These are phyloP conservation scores for Rosalia funebris DNA, from an alignment of 2,888 invertebrate species.

Conservation along the genomic window DNA sequence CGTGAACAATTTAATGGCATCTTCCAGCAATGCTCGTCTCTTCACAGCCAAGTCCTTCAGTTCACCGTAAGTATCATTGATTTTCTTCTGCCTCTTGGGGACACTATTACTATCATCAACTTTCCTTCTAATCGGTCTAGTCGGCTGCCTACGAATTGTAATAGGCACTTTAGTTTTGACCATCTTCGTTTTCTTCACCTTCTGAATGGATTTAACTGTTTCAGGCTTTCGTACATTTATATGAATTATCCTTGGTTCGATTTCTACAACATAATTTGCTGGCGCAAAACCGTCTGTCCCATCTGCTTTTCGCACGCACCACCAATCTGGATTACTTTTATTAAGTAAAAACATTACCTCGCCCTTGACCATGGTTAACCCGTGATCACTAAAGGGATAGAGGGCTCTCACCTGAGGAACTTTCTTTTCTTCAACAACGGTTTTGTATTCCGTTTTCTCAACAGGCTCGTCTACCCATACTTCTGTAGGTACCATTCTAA, in stretches of 20 bases:
- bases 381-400: slow-evolving; percentile 93
- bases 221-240: slow-evolving; percentile 88
- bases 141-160: slow-evolving; percentile 65
- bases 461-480: slow-evolving; percentile 93
- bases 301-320: slow-evolving; percentile 94
- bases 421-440: slow-evolving; percentile 86
- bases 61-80: slow-evolving; percentile 84
- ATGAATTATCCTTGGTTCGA: slow-evolving; percentile 86
- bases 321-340: slow-evolving; percentile 98
- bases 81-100: slow-evolving; percentile 80
- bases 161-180: slow-evolving; percentile 88
- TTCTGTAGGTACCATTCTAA: slow-evolving; percentile 83
- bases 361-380: slow-evolving; percentile 90
- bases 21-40: slow-evolving; percentile 86
- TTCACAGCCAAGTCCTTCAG: slow-evolving; percentile 82
- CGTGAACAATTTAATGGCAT: slow-evolving; percentile 90
- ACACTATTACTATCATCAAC: slow-evolving; percentile 78
- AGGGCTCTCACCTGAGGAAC: slow-evolving; percentile 88
- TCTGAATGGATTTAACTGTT: slow-evolving; percentile 83
- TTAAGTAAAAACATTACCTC: slow-evolving; percentile 85
- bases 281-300: slow-evolving; percentile 97
- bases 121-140: slow-evolving; percentile 61
- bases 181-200: slow-evolving; percentile 90
- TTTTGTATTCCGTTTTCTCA: slow-evolving; percentile 84
- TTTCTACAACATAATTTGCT: slow-evolving; percentile 93